These are phyloP conservation scores for Crotalus horridus DNA, from an alignment of 2,113 vertebrate species.

Conservation along the genomic window DNA sequence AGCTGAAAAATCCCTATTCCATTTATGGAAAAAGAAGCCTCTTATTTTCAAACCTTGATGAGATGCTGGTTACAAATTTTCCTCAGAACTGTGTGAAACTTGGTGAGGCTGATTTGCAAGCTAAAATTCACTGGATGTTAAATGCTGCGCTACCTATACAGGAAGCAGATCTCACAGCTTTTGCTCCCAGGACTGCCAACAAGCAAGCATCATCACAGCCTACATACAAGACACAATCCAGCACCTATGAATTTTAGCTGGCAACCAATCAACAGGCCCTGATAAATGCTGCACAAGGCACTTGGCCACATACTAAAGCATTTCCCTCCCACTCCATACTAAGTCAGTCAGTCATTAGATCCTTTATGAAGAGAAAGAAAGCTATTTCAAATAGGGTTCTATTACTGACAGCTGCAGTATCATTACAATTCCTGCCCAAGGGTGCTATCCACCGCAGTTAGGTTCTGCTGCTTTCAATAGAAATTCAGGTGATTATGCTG, in stretches of 20 bases:
- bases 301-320: slow-evolving; percentile 1
- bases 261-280: slow-evolving; percentile 46
- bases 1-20: neutral
- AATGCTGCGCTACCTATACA: neutral
- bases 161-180: neutral
- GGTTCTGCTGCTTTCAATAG: neutral
- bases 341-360: slow-evolving; percentile 17
- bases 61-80: neutral
- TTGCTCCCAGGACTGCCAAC: slow-evolving; percentile 44
- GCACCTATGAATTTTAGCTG: slow-evolving; percentile 54
- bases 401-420: neutral
- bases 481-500: neutral
- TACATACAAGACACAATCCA: slow-evolving; percentile 34
- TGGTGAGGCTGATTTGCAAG: neutral
- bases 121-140: neutral
- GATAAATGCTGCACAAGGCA: slow-evolving; percentile 36
- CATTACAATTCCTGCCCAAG: neutral
- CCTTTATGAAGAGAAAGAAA: neutral
- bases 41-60: neutral
- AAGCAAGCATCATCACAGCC: slow-evolving; percentile 39
- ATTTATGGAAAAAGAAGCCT: neutral
- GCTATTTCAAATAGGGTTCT: neutral
- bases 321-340: slow-evolving; percentile 5
- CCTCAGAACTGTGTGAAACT: neutral
- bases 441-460: neutral